Percentiles rank a stretch among this genome's conserved stretches.
Conservation (phyloP, 2,797 vertebrate species). For the Pogonophryne albipinna region DNA sequence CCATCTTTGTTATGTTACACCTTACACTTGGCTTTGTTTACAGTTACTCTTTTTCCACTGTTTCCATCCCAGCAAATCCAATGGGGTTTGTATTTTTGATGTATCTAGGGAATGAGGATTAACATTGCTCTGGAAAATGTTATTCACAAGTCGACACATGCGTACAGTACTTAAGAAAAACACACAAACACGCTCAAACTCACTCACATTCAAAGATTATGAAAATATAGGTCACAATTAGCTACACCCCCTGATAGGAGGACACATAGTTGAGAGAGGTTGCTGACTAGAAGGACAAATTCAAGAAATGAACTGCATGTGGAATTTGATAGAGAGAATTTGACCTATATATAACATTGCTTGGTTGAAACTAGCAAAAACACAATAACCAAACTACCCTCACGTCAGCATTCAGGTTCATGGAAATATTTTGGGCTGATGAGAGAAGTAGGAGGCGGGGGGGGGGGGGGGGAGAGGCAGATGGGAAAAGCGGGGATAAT, state of each 20-base stretch:
- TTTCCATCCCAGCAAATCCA: conserved; percentile 32
- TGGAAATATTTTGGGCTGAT: conserved; percentile 31
- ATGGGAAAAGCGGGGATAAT: conserved; percentile 54
- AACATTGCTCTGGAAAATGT: conserved; percentile 61
- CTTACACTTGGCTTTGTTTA: conserved; percentile 11
- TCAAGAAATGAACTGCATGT: conserved; percentile 11
- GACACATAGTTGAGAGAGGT: not conserved
- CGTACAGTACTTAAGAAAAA: conserved; percentile 19
- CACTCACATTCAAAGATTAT: not conserved
- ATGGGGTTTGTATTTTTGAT: conserved; percentile 48
- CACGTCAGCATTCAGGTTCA: conserved; percentile 19
- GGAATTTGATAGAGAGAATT: conserved; percentile 9
- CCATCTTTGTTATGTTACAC: conserved; percentile 13
- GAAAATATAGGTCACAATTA: conserved; percentile 50
- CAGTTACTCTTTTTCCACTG: conserved; percentile 31
- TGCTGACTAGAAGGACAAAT: not conserved
- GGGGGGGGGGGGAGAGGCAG: conserved; percentile 35
- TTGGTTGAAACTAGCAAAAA: conserved; percentile 18
- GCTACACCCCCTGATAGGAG: conserved; percentile 26
- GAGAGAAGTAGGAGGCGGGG: conserved; percentile 10
- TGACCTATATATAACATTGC: conserved; percentile 10
- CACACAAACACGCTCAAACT: not conserved
- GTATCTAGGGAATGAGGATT: conserved; percentile 55
- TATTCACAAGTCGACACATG: conserved; percentile 45
- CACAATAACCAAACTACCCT: conserved; percentile 35